Evolutionary conservation across 2,797 vertebrate species (phyloP).

Genomic region (Melanotaenia trifasciata): DNA sequence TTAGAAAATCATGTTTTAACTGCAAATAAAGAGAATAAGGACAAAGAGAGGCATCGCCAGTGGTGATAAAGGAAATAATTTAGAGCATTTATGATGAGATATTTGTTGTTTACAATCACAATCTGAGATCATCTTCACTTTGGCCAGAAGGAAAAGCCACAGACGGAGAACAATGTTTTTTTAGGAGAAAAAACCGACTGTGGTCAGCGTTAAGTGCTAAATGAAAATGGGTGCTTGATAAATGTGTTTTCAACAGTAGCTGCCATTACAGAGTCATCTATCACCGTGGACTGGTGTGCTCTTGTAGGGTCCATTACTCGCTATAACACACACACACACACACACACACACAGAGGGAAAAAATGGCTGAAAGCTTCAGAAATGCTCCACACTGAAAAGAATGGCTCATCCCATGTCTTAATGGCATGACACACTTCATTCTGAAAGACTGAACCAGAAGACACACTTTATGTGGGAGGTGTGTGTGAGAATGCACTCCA

Average conservation of each 20-base stretch:
- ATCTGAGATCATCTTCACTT: neutral
- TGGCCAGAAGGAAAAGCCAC: neutral
- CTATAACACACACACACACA: slow-evolving; percentile 5
- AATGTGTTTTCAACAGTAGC: slow-evolving; percentile 33
- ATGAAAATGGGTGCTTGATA: slow-evolving; percentile 41
- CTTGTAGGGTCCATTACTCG: slow-evolving; percentile 34
- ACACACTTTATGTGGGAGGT: slow-evolving; percentile 19
- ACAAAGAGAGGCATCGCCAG: neutral
- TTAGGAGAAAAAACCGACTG: neutral
- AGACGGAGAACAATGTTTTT: neutral
- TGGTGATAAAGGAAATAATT: neutral
- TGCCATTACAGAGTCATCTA: slow-evolving; percentile 41
- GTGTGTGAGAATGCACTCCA: slow-evolving; percentile 13
- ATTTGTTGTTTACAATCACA: neutral
- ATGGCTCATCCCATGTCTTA: slow-evolving; percentile 26
- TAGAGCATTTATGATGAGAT: neutral
- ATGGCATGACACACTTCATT: slow-evolving; percentile 47
- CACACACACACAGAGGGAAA: neutral
- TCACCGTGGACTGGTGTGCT: slow-evolving; percentile 22
- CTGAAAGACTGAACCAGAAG: slow-evolving; percentile 33
- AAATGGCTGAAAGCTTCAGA: slow-evolving; percentile 31
- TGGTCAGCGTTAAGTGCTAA: slow-evolving; percentile 28
- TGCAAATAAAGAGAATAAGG: neutral
- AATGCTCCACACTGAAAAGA: slow-evolving; percentile 9
- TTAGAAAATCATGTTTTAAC: neutral